A percentile compares a stretch with the other conserved stretches of the same genome.
Conservation (phyloP, 2,888 invertebrate species). For the Bhutanitis thaidina region DNA sequence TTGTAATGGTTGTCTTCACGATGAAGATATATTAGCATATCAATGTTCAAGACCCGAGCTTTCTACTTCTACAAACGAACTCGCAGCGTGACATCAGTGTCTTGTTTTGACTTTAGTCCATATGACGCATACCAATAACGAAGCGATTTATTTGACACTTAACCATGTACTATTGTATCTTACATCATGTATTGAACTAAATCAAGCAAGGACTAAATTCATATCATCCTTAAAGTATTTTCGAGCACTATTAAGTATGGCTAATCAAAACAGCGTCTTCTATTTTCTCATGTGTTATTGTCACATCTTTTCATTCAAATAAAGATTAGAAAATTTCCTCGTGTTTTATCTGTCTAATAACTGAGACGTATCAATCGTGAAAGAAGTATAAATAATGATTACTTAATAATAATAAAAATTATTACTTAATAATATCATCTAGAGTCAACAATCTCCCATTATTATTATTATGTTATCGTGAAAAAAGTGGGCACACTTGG, state of each 20-base stretch:
- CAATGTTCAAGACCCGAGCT: constrained; percentile 59
- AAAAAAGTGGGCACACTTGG: constrained; percentile 39
- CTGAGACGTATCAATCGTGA: constrained; percentile 32
- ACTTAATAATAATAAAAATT: constrained; percentile 42
- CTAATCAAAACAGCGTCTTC: neutral
- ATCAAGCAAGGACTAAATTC: neutral
- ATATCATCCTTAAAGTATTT: too few relatives aligned
- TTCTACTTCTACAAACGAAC: constrained; percentile 56
- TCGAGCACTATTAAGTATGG: too few relatives aligned
- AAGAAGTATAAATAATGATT: too few relatives aligned
- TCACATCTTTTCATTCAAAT: constrained; percentile 33
- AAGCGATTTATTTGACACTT: constrained; percentile 30
- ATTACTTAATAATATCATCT: constrained; percentile 37
- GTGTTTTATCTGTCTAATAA: constrained; percentile 38
- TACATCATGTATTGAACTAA: constrained; percentile 14
- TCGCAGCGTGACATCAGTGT: constrained; percentile 39
- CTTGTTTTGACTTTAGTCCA: constrained; percentile 29
- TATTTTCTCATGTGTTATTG: constrained; percentile 34
- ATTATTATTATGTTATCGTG: constrained; percentile 52
- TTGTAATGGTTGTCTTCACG: constrained; percentile 62
- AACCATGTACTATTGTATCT: constrained; percentile 24
- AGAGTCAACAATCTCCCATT: constrained; percentile 24
- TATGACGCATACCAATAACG: constrained; percentile 27
- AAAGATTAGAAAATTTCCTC: constrained; percentile 62
- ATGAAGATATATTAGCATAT: constrained; percentile 71